These are phyloP conservation scores for Percopsis omiscomaycus DNA, from an alignment of 2,797 vertebrate species.

Conservation along the genomic window DNA sequence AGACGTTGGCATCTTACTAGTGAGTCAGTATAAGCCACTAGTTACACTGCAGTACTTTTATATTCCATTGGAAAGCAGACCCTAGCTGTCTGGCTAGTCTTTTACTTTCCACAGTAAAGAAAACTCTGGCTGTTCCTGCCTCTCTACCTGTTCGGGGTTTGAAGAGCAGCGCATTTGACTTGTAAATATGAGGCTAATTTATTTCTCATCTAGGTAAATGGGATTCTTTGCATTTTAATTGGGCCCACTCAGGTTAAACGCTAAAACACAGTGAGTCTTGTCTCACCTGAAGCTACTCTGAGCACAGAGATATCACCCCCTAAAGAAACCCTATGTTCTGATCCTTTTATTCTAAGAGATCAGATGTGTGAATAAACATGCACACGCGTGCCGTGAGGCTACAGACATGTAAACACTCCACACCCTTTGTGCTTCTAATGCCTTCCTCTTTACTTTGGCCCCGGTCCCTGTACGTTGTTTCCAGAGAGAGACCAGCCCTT, in stretches of 20 bases:
- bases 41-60: no score
- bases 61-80: no score
- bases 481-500: slow-evolving; percentile 44
- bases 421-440: no score
- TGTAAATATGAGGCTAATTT: slow-evolving; percentile 19
- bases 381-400: slow-evolving; percentile 33
- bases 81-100: neutral
- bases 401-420: slow-evolving; percentile 9
- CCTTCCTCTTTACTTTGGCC: slow-evolving; percentile 23
- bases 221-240: neutral
- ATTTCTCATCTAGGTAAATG: slow-evolving; percentile 14
- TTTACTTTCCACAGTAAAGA: neutral
- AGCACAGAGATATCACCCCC: neutral
- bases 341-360: slow-evolving; percentile 7
- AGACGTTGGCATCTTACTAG: no score
- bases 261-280: neutral
- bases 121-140: neutral
- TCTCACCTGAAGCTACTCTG: neutral
- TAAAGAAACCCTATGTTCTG: neutral
- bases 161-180: slow-evolving; percentile 17
- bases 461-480: slow-evolving; percentile 48
- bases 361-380: slow-evolving; percentile 11
- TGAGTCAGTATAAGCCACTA: no score
- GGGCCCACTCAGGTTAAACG: neutral
- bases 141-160: neutral